Conservation (phyloP, 2,113 vertebrate genomes). For the Periophthalmus modestus region DNA sequence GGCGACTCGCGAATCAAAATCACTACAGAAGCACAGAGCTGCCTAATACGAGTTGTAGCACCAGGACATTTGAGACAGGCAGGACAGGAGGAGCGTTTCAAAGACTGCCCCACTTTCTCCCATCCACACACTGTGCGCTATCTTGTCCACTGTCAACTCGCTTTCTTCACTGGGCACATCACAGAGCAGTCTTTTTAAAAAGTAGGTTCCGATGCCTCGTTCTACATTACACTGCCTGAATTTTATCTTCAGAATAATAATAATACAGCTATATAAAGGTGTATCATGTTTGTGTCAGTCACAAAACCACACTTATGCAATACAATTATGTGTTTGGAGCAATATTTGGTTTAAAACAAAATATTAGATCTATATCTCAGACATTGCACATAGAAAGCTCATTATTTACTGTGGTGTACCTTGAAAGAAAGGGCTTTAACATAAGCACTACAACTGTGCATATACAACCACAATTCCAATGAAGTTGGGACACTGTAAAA, state of each 20-base stretch:
- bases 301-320: no score
- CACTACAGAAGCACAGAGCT: slow-evolving; percentile 20
- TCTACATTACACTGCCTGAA: neutral
- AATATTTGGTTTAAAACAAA: no score
- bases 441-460: no score
- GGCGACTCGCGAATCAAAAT: slow-evolving; percentile 60
- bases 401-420: no score
- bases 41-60: slow-evolving; percentile 37
- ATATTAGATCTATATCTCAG: no score
- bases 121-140: slow-evolving; percentile 53
- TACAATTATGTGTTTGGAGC: neutral
- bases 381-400: no score
- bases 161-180: slow-evolving; percentile 53
- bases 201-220: neutral
- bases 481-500: no score
- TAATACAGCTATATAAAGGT: neutral
- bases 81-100: slow-evolving; percentile 44
- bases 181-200: slow-evolving; percentile 17
- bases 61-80: slow-evolving; percentile 52
- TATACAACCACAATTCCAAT: no score
- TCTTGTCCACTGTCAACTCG: slow-evolving; percentile 53
- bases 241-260: neutral
- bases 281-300: neutral
- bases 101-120: slow-evolving; percentile 41
- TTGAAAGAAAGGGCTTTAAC: no score